Evolutionary conservation across 53 echinoderm and acorn worm genomes (phyloP).

Genomic region (Echinarachnius parma): DNA sequence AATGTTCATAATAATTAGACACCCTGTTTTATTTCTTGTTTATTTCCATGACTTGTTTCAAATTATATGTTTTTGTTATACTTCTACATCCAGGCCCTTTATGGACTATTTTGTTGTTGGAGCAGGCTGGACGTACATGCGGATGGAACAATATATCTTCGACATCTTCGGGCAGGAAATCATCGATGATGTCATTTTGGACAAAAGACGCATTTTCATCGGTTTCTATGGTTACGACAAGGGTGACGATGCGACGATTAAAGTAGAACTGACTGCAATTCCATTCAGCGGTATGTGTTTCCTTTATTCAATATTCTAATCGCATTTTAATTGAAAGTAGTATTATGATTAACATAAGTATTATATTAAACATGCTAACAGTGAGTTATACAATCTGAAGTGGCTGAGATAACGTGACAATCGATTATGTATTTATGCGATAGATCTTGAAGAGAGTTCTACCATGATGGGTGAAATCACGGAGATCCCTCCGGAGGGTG

Average conservation of each 20-base stretch:
- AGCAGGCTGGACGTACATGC: slow-evolving; percentile 14
- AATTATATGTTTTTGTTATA: neutral
- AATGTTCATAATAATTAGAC: no score
- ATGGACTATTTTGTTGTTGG: slow-evolving; percentile 22
- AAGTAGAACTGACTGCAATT: slow-evolving; percentile 4
- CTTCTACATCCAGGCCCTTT: neutral
- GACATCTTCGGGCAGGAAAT: neutral
- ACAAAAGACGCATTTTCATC: slow-evolving; percentile 6
- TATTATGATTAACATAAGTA: no score
- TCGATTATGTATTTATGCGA: no score
- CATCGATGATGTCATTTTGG: slow-evolving; percentile 20
- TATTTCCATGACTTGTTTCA: no score
- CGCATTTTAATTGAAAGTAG: no score
- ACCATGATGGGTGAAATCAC: neutral
- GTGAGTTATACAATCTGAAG: no score
- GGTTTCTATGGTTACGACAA: slow-evolving; percentile 19
- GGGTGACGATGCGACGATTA: neutral
- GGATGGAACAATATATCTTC: slow-evolving; percentile 20
- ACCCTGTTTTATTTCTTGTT: no score
- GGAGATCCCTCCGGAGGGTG: neutral
- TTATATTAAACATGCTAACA: no score
- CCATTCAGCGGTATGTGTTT: neutral
- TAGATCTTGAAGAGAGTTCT: no score
- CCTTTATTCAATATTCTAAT: neutral
- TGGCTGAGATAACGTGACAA: no score